Percentiles rank a stretch among this genome's conserved stretches.
Conservation (phyloP, 37 sponge, comb jelly and placozoan species). For the Spongilla lacustris region DNA sequence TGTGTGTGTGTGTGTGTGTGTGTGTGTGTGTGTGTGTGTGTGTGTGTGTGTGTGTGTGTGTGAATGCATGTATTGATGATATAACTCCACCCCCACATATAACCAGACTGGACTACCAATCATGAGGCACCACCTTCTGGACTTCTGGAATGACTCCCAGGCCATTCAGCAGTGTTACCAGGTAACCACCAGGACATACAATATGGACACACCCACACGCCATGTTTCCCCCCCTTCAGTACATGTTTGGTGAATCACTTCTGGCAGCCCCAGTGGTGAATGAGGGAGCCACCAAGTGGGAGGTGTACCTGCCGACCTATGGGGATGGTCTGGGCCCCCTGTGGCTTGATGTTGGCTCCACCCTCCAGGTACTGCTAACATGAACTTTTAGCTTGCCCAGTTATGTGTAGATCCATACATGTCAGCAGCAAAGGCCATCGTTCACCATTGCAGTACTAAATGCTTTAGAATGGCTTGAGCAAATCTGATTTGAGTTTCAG, state of each 20-base stretch:
- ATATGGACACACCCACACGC: background rate
- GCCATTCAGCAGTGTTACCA: slow-evolving; percentile 56
- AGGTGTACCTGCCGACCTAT: slow-evolving; percentile 49
- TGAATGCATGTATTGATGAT: no score
- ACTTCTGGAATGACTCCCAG: slow-evolving; percentile 44
- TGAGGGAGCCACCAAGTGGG: slow-evolving; percentile 23
- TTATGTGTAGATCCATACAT: no score
- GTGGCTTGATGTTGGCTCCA: slow-evolving; percentile 63
- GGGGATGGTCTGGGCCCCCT: background rate
- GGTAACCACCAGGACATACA: slow-evolving; percentile 28
- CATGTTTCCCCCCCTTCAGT: background rate
- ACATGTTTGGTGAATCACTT: slow-evolving; percentile 60
- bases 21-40: no score
- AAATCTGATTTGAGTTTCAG: no score
- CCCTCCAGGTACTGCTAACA: background rate
- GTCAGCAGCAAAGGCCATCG: no score
- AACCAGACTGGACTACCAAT: slow-evolving; percentile 58
- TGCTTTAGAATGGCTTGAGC: no score
- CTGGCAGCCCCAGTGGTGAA: slow-evolving; percentile 62
- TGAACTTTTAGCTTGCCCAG: background rate
- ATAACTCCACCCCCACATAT: background rate
- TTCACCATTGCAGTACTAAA: no score
- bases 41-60: background rate
- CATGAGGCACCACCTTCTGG: slow-evolving; percentile 56
- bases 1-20: no score